These are phyloP conservation scores for Delphinus delphis DNA, from an alignment of 2,113 vertebrate species.

Conservation along the genomic window DNA sequence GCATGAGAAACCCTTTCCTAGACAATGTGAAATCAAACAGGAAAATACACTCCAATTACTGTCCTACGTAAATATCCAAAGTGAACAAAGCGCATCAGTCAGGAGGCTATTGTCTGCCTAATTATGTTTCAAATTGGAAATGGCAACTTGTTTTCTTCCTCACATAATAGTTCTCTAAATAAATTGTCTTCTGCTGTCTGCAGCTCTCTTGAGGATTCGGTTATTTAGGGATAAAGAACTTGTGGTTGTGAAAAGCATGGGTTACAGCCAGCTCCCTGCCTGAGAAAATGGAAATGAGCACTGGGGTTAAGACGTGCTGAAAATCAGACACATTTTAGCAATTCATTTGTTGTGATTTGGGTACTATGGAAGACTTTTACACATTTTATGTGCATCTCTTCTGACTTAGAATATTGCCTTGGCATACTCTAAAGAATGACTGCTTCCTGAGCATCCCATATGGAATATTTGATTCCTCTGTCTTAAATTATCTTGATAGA, in stretches of 20 bases:
- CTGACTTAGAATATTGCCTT: not conserved
- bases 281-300: not conserved
- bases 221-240: conserved; percentile 53
- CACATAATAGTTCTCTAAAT: conserved; percentile 66
- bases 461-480: not conserved
- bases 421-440: not conserved
- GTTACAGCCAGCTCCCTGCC: not conserved
- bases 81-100: conserved; percentile 45
- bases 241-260: conserved; percentile 30
- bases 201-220: conserved; percentile 55
- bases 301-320: not conserved
- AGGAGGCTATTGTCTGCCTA: conserved; percentile 57
- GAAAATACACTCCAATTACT: conserved; percentile 47
- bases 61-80: conserved; percentile 44
- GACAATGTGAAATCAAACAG: conserved; percentile 52
- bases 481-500: not conserved
- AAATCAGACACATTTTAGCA: not conserved
- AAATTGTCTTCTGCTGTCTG: conserved; percentile 55
- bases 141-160: conserved; percentile 72
- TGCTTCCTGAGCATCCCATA: conserved; percentile 4
- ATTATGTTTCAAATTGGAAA: conserved; percentile 71
- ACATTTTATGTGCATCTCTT: not conserved
- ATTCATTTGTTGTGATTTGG: not conserved
- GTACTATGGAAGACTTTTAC: not conserved
- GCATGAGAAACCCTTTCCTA: conserved; percentile 50